Conservation (phyloP, 2,797 vertebrate genomes). For the Gorsachius magnificus region DNA sequence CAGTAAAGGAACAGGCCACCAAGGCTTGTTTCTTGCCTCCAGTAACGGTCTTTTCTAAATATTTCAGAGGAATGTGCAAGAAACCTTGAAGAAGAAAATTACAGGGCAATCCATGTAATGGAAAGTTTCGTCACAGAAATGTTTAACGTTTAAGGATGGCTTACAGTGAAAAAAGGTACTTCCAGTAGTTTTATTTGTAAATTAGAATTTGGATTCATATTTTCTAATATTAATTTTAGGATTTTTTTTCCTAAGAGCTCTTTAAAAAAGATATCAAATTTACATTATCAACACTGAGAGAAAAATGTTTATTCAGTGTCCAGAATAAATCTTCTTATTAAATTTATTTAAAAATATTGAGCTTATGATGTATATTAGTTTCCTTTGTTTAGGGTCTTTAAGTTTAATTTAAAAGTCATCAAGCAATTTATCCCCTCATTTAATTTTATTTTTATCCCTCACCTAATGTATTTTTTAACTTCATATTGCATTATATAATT, state of each 20-base stretch:
- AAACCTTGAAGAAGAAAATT: neutral
- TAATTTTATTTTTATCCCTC: neutral
- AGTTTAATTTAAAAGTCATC: neutral
- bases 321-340: neutral
- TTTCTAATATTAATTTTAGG: neutral
- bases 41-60: fast-evolving
- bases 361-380: neutral
- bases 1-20: neutral
- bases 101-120: neutral
- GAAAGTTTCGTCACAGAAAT: neutral
- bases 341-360: neutral
- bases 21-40: neutral
- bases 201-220: neutral
- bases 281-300: neutral
- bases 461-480: neutral
- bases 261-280: neutral
- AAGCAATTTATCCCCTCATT: neutral
- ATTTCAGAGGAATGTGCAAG: neutral
- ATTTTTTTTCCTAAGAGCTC: neutral
- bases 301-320: neutral
- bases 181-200: neutral
- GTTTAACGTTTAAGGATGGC: neutral
- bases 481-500: neutral
- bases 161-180: neutral
- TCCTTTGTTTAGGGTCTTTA: neutral